These are phyloP conservation scores for Falco concolor DNA, from an alignment of 2,797 vertebrate genomes.

Conservation along the genomic window DNA sequence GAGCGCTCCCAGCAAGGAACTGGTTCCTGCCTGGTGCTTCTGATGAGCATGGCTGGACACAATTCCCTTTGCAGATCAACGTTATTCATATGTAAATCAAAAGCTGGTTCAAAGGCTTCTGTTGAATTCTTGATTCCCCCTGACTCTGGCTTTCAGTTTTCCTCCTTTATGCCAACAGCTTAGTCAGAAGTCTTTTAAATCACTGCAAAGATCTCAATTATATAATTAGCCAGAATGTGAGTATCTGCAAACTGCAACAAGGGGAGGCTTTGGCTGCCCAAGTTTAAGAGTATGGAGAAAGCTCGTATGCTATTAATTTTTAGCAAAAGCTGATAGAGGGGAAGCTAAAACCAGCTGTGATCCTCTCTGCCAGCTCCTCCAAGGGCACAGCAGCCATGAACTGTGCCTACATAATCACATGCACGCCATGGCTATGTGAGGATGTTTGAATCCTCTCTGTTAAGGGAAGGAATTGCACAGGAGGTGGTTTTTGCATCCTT, in stretches of 20 bases:
- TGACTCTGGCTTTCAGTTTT: conserved; percentile 39
- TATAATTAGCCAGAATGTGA: background rate
- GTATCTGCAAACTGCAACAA: background rate
- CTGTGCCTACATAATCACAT: background rate
- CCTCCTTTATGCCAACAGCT: conserved; percentile 29
- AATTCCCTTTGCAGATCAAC: conserved; percentile 7
- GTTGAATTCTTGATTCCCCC: conserved; percentile 50
- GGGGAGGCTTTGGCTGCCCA: background rate
- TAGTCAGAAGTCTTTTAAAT: conserved; percentile 43
- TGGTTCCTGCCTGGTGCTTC: background rate
- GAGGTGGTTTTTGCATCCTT: background rate
- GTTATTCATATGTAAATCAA: conserved; percentile 51
- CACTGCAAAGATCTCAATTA: conserved; percentile 55
- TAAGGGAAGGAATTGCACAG: background rate
- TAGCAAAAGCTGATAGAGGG: background rate
- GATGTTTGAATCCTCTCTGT: background rate
- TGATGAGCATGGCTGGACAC: background rate
- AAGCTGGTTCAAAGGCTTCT: conserved; percentile 46
- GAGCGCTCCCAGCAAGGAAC: background rate
- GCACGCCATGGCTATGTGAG: background rate
- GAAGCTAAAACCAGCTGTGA: background rate
- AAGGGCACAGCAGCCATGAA: background rate
- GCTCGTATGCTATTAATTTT: background rate
- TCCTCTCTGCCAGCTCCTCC: background rate
- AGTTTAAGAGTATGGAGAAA: background rate